Conservation (phyloP, 1,140 invertebrate species). For the Nasonia vitripennis region DNA sequence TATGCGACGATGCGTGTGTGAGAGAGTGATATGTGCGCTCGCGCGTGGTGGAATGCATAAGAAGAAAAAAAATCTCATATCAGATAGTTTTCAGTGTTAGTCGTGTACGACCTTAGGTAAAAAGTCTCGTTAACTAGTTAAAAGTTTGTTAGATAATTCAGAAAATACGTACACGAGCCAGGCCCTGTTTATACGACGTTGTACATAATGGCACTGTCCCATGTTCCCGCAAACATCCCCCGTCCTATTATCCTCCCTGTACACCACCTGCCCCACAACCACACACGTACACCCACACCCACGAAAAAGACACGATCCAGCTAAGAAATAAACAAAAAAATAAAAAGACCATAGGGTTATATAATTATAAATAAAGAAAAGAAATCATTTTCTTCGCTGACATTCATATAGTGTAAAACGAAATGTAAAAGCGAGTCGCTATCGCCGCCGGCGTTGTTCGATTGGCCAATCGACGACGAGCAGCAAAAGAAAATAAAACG, state of each 20-base stretch:
- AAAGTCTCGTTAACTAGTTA: slow-evolving; percentile 74
- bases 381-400: slow-evolving; percentile 51
- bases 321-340: slow-evolving; percentile 29
- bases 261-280: not conserved
- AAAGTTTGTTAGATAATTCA: slow-evolving; percentile 75
- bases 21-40: slow-evolving; percentile 44
- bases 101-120: slow-evolving; percentile 72
- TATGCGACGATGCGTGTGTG: slow-evolving; percentile 29
- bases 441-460: slow-evolving; percentile 29
- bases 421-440: slow-evolving; percentile 40
- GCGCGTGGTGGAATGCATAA: slow-evolving; percentile 53
- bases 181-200: slow-evolving; percentile 73
- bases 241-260: not conserved
- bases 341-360: slow-evolving; percentile 43
- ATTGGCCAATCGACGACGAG: slow-evolving; percentile 17
- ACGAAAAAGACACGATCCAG: not conserved
- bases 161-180: slow-evolving; percentile 72
- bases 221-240: not conserved
- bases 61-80: slow-evolving; percentile 71
- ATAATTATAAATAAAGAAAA: slow-evolving; percentile 51
- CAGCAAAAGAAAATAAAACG: slow-evolving; percentile 37
- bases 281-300: not conserved
- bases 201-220: slow-evolving; percentile 74
- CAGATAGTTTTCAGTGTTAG: slow-evolving; percentile 75
- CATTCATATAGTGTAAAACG: slow-evolving; percentile 51